Evolutionary conservation across 2,113 vertebrate genomes (phyloP).

Genomic region (Passer domesticus): DNA sequence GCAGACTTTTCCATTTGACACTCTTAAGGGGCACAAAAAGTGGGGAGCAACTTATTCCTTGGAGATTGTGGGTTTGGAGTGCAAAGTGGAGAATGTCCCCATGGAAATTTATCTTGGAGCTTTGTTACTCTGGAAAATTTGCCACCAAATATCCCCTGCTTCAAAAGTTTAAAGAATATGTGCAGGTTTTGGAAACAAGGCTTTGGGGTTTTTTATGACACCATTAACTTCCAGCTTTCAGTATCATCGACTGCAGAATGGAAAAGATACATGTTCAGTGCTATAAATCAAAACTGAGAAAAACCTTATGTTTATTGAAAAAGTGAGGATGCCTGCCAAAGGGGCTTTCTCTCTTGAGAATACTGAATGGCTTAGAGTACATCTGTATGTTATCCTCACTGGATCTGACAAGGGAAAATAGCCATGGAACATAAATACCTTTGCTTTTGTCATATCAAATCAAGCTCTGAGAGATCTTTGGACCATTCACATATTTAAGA

Average conservation of each 20-base stretch:
- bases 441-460: constrained; percentile 21
- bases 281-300: constrained; percentile 52
- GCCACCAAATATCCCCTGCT: not conserved
- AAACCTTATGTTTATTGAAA: constrained; percentile 40
- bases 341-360: not conserved
- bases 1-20: not conserved
- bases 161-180: not conserved
- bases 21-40: not conserved
- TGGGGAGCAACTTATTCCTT: not conserved
- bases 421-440: constrained; percentile 8
- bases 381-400: not conserved
- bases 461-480: not conserved
- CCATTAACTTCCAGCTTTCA: constrained; percentile 40
- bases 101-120: not conserved
- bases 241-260: not conserved
- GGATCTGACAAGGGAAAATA: not conserved
- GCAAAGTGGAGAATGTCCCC: not conserved
- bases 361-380: not conserved
- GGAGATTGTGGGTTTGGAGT: not conserved
- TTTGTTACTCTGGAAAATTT: not conserved
- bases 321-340: constrained; percentile 33
- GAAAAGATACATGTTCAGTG: constrained; percentile 22
- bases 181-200: not conserved
- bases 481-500: not conserved
- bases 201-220: not conserved